Evolutionary conservation across 2,797 vertebrate genomes (phyloP), one percentile per base, ranked within the genome.

Genomic region (Pipistrellus kuhlii): DNA sequence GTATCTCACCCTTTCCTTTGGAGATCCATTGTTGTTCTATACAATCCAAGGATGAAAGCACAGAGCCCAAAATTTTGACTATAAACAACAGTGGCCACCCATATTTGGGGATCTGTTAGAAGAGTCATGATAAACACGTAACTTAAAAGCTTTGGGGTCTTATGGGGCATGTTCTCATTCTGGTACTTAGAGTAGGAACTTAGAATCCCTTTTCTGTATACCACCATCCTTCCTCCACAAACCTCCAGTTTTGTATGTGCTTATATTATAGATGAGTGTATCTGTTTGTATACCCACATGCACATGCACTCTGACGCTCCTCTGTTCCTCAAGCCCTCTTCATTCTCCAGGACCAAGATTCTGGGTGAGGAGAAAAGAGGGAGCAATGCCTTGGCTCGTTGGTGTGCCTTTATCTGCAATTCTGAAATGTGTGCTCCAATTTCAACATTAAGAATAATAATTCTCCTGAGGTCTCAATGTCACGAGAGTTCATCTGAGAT

Each of bases 381-480:
- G 1, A 68, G 81, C 59, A 25, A 85, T 21, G 13, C 12, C 57
- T 85, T 81, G 64, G 25, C 23, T 64, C 57, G 32, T 1, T 59
- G 72, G 41, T 15, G 17, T 38, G 15, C 21, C 6, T 32, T 69
- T 83, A 51, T 75, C 69, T 76, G 59, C n/a, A 71, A 55, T 48
- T 59, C 46, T 72, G 62, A 93, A 87, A 69, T 68, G 59, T 30
- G 73, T 14, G 32, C 38, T 44, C 55, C n/a, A 69, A 38, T 81
- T 83, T 94, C 64, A 91, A 87, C 38, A 84, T 66, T 55, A 87
- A 71, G 72, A 46, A 59, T 23, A 72, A 73, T 75, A 41, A 64
- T 46, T 72, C 76, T 72, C 85, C 62, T 14, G 2, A 76, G 81
- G n/a, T 80, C 32, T 41, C 68, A 8, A 8, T 59, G 57, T 85